Evolutionary conservation across 2,797 vertebrate genomes (phyloP).

Genomic region (Lindbergichthys nudifrons): DNA sequence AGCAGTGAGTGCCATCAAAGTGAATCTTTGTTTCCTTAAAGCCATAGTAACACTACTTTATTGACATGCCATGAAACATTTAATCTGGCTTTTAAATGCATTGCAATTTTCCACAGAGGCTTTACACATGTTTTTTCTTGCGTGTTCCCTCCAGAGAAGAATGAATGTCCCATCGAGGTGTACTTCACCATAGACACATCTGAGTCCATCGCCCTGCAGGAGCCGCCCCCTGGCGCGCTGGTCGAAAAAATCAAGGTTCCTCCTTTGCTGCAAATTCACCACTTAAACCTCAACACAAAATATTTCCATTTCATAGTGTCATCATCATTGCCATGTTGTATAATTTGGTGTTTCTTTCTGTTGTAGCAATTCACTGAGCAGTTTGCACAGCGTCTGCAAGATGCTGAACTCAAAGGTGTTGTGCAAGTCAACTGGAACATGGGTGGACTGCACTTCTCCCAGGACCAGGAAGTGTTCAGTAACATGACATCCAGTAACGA

Average conservation of each 20-base stretch:
- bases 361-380: slow-evolving; percentile 79
- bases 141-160: slow-evolving; percentile 61
- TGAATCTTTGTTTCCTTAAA: neutral
- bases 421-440: slow-evolving; percentile 90
- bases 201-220: slow-evolving; percentile 95
- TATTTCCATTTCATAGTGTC: neutral
- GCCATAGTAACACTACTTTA: neutral
- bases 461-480: slow-evolving; percentile 87
- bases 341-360: slow-evolving; percentile 24
- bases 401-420: slow-evolving; percentile 79
- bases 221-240: slow-evolving; percentile 90
- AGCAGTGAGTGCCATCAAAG: slow-evolving; percentile 65
- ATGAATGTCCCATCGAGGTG: slow-evolving; percentile 89
- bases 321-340: neutral
- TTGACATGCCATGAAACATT: neutral
- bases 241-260: slow-evolving; percentile 89
- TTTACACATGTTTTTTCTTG: neutral
- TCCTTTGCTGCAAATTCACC: neutral
- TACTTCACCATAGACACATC: slow-evolving; percentile 98
- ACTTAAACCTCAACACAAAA: neutral
- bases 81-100: neutral
- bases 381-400: slow-evolving; percentile 85
- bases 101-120: neutral
- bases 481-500: slow-evolving; percentile 75
- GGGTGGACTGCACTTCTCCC: slow-evolving; percentile 95